A percentile compares a stretch with the other conserved stretches of the same genome.
Conservation (phyloP, 2,797 vertebrate genomes). For the Crenuchus spilurus region DNA sequence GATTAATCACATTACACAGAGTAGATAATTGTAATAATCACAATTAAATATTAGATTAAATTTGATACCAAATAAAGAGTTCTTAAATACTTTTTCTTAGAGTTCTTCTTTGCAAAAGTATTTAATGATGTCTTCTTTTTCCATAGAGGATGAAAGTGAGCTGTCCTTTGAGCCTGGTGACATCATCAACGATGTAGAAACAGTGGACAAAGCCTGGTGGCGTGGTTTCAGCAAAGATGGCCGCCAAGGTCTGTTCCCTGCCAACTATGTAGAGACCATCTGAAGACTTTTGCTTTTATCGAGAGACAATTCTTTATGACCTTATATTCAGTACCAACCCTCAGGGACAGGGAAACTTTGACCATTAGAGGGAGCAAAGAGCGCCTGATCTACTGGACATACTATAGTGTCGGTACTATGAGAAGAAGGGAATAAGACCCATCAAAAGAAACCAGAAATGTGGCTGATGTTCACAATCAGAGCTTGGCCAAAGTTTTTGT, state of each 20-base stretch:
- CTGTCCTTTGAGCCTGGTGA: slow-evolving; percentile 81
- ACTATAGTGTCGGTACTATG: slow-evolving; percentile 28
- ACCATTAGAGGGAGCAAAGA: slow-evolving; percentile 23
- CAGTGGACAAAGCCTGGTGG: slow-evolving; percentile 82
- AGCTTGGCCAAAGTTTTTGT: slow-evolving; percentile 19
- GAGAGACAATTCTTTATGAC: slow-evolving; percentile 19
- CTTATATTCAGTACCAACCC: slow-evolving; percentile 35
- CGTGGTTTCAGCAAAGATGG: slow-evolving; percentile 81
- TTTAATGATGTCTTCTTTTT: slow-evolving; percentile 25
- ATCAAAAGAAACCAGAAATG: slow-evolving; percentile 10
- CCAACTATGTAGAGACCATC: slow-evolving; percentile 82
- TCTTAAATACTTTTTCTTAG: too few species aligned
- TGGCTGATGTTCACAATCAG: not conserved
- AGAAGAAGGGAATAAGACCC: slow-evolving; percentile 19
- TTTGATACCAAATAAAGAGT: too few species aligned
- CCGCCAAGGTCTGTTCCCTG: slow-evolving; percentile 79
- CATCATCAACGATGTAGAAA: slow-evolving; percentile 80
- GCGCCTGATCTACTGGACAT: slow-evolving; percentile 25
- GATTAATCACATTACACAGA: too few species aligned
- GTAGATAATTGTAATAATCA: too few species aligned
- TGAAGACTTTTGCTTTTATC: slow-evolving; percentile 44
- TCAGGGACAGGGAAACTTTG: slow-evolving; percentile 47
- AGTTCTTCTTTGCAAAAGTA: too few species aligned
- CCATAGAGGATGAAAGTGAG: slow-evolving; percentile 79
- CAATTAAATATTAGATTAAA: too few species aligned